Conservation (phyloP, 2,888 invertebrate genomes). For the Gastracanthus pulcherrimus region DNA sequence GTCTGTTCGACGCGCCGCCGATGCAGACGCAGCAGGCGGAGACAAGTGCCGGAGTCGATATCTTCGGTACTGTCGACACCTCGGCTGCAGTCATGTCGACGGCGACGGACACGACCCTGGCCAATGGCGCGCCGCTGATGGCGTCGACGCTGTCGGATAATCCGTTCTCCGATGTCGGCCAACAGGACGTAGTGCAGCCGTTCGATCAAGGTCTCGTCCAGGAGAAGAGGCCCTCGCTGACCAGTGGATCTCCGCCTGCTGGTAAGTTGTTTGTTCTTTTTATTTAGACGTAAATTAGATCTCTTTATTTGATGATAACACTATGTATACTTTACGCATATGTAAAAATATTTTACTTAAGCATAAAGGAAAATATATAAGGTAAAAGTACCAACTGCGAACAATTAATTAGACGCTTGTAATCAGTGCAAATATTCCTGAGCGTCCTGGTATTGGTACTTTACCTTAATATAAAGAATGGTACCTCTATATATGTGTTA, state of each 20-base stretch:
- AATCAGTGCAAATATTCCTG: too few species aligned
- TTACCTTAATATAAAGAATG: too few species aligned
- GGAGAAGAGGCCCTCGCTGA: conserved; percentile 69
- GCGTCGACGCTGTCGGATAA: conserved; percentile 52
- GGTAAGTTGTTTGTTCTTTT: too few species aligned
- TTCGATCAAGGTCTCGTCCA: conserved; percentile 82
- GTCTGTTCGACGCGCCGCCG: conserved; percentile 71
- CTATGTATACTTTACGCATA: too few species aligned
- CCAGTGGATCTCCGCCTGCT: conserved; percentile 33
- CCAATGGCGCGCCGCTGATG: conserved; percentile 19
- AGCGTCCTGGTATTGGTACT: too few species aligned
- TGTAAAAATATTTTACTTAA: too few species aligned
- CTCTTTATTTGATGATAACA: too few species aligned
- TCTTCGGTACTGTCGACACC: background rate
- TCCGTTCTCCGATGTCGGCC: conserved; percentile 56
- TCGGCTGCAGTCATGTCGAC: background rate
- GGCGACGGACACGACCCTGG: conserved; percentile 22
- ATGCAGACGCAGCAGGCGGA: conserved; percentile 9
- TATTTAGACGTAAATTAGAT: too few species aligned
- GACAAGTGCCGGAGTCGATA: background rate
- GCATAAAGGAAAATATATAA: too few species aligned
- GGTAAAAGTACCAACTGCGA: too few species aligned
- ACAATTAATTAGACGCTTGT: too few species aligned
- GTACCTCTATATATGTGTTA: too few species aligned
- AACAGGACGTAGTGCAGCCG: conserved; percentile 66